phyloP scores from a whole-genome alignment of 2,113 vertebrate species.

The Sialia sialis region DNA sequence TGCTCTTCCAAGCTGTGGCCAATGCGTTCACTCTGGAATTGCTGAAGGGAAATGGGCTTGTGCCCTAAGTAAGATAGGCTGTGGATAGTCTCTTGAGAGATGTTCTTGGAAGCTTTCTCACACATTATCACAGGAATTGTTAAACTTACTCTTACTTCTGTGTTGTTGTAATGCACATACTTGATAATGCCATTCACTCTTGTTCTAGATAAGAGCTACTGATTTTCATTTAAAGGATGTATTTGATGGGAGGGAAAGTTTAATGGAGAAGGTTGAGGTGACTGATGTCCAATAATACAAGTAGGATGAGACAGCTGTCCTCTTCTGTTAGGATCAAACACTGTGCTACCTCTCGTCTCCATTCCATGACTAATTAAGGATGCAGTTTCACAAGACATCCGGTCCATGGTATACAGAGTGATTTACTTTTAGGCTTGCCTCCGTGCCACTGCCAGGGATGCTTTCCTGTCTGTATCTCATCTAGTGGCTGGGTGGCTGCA shows the following conservation, averaged over 20 bases:
- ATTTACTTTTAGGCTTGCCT: neutral
- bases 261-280: neutral
- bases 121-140: neutral
- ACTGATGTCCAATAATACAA: neutral
- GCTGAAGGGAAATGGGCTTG: neutral
- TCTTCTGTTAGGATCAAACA: neutral
- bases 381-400: neutral
- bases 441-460: neutral
- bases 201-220: neutral
- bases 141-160: neutral
- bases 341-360: neutral
- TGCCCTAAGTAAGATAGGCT: neutral
- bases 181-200: neutral
- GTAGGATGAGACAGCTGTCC: neutral
- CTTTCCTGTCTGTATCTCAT: neutral
- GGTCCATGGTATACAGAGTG: neutral
- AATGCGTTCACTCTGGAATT: neutral
- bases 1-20: neutral
- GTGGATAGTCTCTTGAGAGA: neutral
- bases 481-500: neutral
- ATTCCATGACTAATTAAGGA: neutral
- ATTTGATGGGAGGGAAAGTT: neutral
- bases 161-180: neutral
- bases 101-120: neutral
- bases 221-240: neutral